Evolutionary conservation across 2,797 vertebrate species (phyloP), one percentile per base, ranked within the genome.

Genomic region (Sylvilagus floridanus): DNA sequence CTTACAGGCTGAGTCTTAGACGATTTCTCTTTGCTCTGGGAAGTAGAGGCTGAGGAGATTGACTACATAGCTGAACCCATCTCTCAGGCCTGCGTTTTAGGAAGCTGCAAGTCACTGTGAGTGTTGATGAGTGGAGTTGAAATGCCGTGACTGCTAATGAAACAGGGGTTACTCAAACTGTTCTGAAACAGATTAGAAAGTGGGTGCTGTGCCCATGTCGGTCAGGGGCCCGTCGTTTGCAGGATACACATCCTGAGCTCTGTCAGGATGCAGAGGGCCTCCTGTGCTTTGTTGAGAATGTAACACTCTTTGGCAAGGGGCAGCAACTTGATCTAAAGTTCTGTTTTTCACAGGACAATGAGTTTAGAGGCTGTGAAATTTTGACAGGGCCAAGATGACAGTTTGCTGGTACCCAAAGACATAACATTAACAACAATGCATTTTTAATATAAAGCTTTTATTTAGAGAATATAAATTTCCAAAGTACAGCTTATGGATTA

Each of bases 191-290:
- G 14, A 19, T 12, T 17, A 5, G 52, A 14, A 47, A 60, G 12
- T 9, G 6, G 0, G n/a, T 13, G 26, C 16, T 72, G 16, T n/a
- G 5, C 16, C 28, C 4, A 2, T 22, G 10, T 68, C 1, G 37
- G 52, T n/a, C 42, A 4, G 52, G 42, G 52, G 22, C 9, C 4
- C 21, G 0, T 54, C 22, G 19, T 71, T 71, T 21, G 52, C 37
- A 63, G 37, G 24, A 30, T 1, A 17, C 8, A 28, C 24, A 3
- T 54, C 22, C 42, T 19, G 32, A 54, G 8, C 24, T 50, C 68
- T 21, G 0, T 69, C 17, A 0, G 12, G 54, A 57, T 19, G 54
- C 16, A 6, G 54, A 57, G 14, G 54, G 14, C 13, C 19, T 5
- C 54, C 54, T 57, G 54, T 57, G 17, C 17, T 57, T 57, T 57